Conservation (phyloP, 1,140 invertebrate species). For the Apis mellifera region Amel_HAv3.1 CM009931.2:2673501-2674000, state of each 20-base stretch:
- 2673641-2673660: constrained; percentile 30
- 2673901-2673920: constrained; percentile 7
- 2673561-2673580: constrained; percentile 44
- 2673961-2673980: constrained; percentile 34
- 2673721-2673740: not conserved
- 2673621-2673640: constrained; percentile 46
- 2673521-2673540: constrained; percentile 37
- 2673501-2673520: constrained; percentile 42
- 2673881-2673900: constrained; percentile 6
- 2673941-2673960: constrained; percentile 35
- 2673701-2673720: not conserved
- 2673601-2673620: constrained; percentile 41
- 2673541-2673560: constrained; percentile 56
- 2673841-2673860: not conserved
- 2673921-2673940: not conserved
- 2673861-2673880: constrained; percentile 15
- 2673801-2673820: constrained; percentile 20
- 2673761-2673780: constrained; percentile 32
- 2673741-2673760: constrained; percentile 11
- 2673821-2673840: constrained; percentile 19
- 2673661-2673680: not conserved
- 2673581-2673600: constrained; percentile 29
- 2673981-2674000: constrained; percentile 14
- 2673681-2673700: not conserved
- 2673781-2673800: constrained; percentile 40